Evolutionary conservation across 2,797 vertebrate species (phyloP).

Genomic region (Tarsius wallacei): DNA sequence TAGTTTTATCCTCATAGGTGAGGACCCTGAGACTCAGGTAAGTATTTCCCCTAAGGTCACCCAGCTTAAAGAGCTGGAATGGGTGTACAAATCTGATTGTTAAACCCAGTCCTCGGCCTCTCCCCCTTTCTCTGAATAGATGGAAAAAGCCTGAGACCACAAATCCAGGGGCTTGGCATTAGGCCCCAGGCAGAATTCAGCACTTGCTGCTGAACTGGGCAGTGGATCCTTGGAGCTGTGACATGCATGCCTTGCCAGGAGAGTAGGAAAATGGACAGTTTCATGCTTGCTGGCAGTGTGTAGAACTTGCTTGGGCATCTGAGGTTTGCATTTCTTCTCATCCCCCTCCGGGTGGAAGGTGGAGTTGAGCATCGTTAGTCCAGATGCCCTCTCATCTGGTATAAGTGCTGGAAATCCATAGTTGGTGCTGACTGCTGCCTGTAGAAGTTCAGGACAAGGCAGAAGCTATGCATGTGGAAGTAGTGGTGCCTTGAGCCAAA

Average conservation of each 20-base stretch:
- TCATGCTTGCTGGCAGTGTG: background rate
- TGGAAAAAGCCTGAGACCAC: background rate
- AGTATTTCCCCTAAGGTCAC: background rate
- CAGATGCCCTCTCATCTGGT: background rate
- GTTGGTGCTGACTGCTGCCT: background rate
- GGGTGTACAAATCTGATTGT: background rate
- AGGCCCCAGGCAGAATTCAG: background rate
- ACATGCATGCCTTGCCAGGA: background rate
- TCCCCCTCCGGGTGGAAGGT: background rate
- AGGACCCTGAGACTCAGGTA: background rate
- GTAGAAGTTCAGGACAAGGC: background rate
- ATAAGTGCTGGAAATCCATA: background rate
- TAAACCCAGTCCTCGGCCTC: background rate
- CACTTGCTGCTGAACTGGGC: background rate
- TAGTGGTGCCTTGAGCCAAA: slow-evolving; percentile 50
- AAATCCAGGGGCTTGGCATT: background rate
- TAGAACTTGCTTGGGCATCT: background rate
- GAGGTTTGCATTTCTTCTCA: slow-evolving; percentile 14
- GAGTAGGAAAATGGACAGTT: background rate
- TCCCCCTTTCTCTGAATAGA: background rate
- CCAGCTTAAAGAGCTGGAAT: background rate
- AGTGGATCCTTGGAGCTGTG: background rate
- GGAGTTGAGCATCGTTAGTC: background rate
- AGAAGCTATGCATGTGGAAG: background rate
- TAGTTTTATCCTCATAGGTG: background rate